phyloP scores from a whole-genome alignment of 2,888 invertebrate species.

The Maniola hyperantus region DNA sequence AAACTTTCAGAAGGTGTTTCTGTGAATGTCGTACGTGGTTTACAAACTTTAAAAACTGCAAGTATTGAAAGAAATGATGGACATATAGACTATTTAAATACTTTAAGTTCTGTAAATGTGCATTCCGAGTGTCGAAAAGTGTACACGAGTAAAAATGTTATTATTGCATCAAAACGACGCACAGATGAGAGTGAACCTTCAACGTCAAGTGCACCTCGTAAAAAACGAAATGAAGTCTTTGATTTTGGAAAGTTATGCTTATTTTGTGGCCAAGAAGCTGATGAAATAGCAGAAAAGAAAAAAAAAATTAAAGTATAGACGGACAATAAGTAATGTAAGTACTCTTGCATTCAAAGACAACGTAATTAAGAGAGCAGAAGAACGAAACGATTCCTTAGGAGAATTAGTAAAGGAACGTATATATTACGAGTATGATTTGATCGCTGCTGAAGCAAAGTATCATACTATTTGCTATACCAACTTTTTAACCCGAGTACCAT shows the following conservation, averaged over 20 bases:
- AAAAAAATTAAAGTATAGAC: slow-evolving; percentile 45
- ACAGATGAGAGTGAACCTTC: slow-evolving; percentile 40
- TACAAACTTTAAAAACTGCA: slow-evolving; percentile 46
- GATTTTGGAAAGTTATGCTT: too few relatives aligned
- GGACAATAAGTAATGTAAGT: slow-evolving; percentile 18
- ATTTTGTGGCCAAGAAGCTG: slow-evolving; percentile 52
- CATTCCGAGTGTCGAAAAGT: slow-evolving; percentile 46
- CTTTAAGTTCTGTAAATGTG: slow-evolving; percentile 45
- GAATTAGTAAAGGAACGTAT: slow-evolving; percentile 50
- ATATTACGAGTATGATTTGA: slow-evolving; percentile 48
- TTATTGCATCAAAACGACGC: slow-evolving; percentile 44
- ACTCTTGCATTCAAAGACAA: slow-evolving; percentile 54
- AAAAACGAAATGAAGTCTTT: slow-evolving; percentile 44
- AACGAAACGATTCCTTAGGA: slow-evolving; percentile 51
- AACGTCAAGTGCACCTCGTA: slow-evolving; percentile 43
- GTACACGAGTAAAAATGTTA: slow-evolving; percentile 45
- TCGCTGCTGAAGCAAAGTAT: slow-evolving; percentile 52
- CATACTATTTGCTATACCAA: slow-evolving; percentile 53
- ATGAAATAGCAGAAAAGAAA: slow-evolving; percentile 52
- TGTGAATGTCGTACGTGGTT: slow-evolving; percentile 46
- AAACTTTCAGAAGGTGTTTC: slow-evolving; percentile 42
- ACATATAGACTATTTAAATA: slow-evolving; percentile 44
- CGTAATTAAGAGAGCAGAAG: slow-evolving; percentile 50
- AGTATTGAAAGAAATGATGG: slow-evolving; percentile 46
- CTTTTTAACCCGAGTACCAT: slow-evolving; percentile 49